These are phyloP conservation scores for Hyphantria cunea DNA, from an alignment of 1,140 invertebrate species.

Conservation along the genomic window DNA sequence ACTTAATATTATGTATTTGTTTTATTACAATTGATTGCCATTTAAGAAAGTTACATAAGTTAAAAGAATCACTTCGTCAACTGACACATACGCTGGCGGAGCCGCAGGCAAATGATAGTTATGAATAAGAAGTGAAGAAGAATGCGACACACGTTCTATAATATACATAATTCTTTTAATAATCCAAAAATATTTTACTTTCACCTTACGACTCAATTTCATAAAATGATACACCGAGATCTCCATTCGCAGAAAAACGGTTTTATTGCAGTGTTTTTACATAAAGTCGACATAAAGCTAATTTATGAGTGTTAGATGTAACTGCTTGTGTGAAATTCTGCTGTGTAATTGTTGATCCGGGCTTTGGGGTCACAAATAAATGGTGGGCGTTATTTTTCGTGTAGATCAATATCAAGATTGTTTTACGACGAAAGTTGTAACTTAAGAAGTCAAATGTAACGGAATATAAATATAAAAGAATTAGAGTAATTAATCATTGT, in stretches of 20 bases:
- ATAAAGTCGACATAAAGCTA: slow-evolving; percentile 39
- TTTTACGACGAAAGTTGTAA: neutral
- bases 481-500: too few species aligned
- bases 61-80: too few species aligned
- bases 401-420: neutral
- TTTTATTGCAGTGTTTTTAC: slow-evolving; percentile 41
- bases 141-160: neutral
- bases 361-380: neutral
- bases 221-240: slow-evolving; percentile 9
- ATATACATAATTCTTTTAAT: slow-evolving; percentile 13
- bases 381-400: neutral
- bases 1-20: too few species aligned
- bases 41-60: too few species aligned
- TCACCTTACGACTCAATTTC: slow-evolving; percentile 30
- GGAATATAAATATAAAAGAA: too few species aligned
- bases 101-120: too few species aligned
- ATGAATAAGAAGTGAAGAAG: neutral
- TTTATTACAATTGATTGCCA: too few species aligned
- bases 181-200: slow-evolving; percentile 3
- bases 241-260: slow-evolving; percentile 29
- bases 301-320: slow-evolving; percentile 29
- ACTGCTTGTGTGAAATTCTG: slow-evolving; percentile 23
- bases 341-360: slow-evolving; percentile 8
- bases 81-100: too few species aligned
- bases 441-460: too few species aligned